phyloP scores from a whole-genome alignment of 2,113 vertebrate species.

The Pteruthius melanotis region DNA sequence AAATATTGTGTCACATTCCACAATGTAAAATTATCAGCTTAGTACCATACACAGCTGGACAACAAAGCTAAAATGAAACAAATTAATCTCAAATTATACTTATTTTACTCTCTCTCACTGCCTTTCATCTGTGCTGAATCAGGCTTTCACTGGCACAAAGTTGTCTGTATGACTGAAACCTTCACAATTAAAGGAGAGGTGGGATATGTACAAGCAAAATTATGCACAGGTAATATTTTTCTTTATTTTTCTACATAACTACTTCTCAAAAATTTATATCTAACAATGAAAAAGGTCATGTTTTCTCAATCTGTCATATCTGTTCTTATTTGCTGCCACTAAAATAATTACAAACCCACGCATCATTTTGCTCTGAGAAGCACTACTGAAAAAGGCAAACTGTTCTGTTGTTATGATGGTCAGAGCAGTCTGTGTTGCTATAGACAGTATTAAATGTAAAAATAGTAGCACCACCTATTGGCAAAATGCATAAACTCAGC shows the following conservation, averaged over 20 bases:
- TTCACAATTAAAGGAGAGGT: neutral
- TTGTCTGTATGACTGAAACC: neutral
- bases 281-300: neutral
- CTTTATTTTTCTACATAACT: neutral
- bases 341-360: neutral
- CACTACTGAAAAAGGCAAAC: neutral
- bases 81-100: neutral
- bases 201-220: neutral
- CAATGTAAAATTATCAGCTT: neutral
- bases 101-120: neutral
- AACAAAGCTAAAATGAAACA: neutral
- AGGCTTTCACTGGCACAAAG: neutral
- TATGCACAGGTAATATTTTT: neutral
- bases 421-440: neutral
- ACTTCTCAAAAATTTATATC: neutral
- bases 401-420: neutral
- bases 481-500: constrained; percentile 18
- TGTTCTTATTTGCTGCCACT: neutral
- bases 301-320: neutral
- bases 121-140: neutral
- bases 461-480: constrained; percentile 60
- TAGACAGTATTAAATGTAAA: neutral
- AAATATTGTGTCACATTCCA: neutral
- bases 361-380: neutral
- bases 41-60: neutral